Base-by-base conservation (phyloP, 2,888 invertebrate genomes). In the Dinocampus coccinellae region DNA sequence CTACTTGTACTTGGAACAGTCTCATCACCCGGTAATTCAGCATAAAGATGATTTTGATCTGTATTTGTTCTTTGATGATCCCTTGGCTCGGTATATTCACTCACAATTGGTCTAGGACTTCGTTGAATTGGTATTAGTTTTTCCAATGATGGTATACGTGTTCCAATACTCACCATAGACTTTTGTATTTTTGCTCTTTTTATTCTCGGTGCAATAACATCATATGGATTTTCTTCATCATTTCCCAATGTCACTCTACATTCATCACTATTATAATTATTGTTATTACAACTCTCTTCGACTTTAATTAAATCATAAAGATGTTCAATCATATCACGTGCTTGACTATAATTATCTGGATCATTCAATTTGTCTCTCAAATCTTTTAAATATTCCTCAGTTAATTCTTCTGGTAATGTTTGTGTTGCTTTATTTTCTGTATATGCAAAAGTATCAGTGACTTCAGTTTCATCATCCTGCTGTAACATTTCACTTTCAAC, bases 301-400 rank as follows among this genome's bases (percentile, higher is more conserved):
- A 93, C 91, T 82, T 93, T 93, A 61, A 93, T 92, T 65, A 93
- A 89, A 84, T 93, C 93, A 80, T 94, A 94, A 6, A 94, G 88
- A 79, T 93, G 92, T 82, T 94, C 93, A 73, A 94, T 94, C 89
- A 93, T 92, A 85, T 93, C 93, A 47, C 93, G 89, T 1, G 94
- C 94, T 82, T 94, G 92, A 67, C 92, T 91, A 78, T 93, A 93
- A 71, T 93, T 92, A 68, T 92, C 91, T 0, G 94, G 94, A 82
- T 92, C 92, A 78, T 93, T 92, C 7, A 94, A 84, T 80, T 92
- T 91, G 77, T 92, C 91, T 70, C 92, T 90, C 16, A 94, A 88
- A 75, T 91, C 91, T 77, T 91, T 92, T 72, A 94, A 87, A 63
- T 94, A 89, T 79, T 94, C 94, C 78, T 92, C 91, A 0, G 94